Evolutionary conservation across 2,113 vertebrate genomes (phyloP), one percentile per base, ranked within the genome.

Genomic region (Dicentrarchus labrax): DNA sequence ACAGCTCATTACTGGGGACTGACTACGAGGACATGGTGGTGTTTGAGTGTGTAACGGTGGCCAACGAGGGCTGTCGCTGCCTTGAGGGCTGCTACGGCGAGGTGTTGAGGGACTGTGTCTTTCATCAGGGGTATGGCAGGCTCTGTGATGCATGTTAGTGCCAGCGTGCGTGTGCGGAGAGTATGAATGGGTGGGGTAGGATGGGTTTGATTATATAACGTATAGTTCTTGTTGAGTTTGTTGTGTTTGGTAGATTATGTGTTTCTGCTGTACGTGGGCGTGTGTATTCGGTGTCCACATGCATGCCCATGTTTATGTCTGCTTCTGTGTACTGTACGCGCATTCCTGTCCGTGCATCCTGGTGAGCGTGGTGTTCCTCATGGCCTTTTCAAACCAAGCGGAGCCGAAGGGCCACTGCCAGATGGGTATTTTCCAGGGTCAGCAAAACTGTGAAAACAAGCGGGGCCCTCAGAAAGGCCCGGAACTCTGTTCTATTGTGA

Each of bases 371-470:
- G 57, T 73, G 65, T 56, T 74, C 80, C 81, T 86, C 86, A 61
- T 83, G 83, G 78, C 69, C 83, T 72, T 86, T 89, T 88, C 61
- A 79, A 81, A 83, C 47, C 69, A 21, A 82, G 84, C 75, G 6
- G 78, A 86, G 83, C 81, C 66, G 75, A 84, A 87, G 85, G 71
- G 68, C 67, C 84, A 60, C 36, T 91, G 93, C 91, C 95, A 93
- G 90, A 91, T 94, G 92, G 93, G 87, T 86, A 82, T 95, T 93
- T 93, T 94, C 91, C 90, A 91, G 81, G 80, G 83, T 94, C 92
- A 95, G 93, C 93, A 93, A 88, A 94, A 94, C 84, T 87, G 85
- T 88, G 88, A 93, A 94, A 94, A 94, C 93, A 94, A 91, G 78
- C 15, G 76, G 81, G 90, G 81, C 86, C 89, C 89, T 86, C 76